Evolutionary conservation across 2,888 invertebrate species (phyloP), one percentile per base, ranked within the genome.

Genomic region (Odontocerum albicorne): DNA sequence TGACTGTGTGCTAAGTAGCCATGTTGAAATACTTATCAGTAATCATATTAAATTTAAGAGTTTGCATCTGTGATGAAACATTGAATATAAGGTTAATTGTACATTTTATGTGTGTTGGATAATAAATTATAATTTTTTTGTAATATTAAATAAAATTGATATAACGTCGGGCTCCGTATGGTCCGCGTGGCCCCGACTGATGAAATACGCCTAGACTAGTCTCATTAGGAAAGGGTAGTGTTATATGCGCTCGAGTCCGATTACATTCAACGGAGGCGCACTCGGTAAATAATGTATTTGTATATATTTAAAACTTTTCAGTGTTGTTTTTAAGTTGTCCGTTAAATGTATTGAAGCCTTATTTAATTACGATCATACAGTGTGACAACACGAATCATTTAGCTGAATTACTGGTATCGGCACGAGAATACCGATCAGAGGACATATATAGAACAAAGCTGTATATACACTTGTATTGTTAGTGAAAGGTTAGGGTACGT

Each of bases 11-110:
- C 45, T 44, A 44, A 36, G 33, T 45, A 52, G 44, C 43, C 43
- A 43, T 35, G 21, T 44, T 33, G 35, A 51, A 38, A 50, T 49
- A 50, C 27, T 38, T 50, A 40, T 50, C 47, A 47, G 47, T 47
- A 47, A 47, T 22, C 36, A 47, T 40, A 49, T 32, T 36, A 33
- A 31, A 20, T 42, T 27, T 56, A 44, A 42, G 35, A 57, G 50
- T 57, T 57, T 52, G 56, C 43, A 47, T 31, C 57, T 57, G 57
- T 57, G 57, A 57, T 57, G 52, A 52, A 47, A 52, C 52, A 47
- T 57, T 56, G 56, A 51, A 56, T 53, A 47, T 43, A 53, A 45
- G 52, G 20, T 12, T 45, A 38, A 27, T 35, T 44, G 27, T 52
- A 39, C 33, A 27, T 52, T 44, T 36, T 38, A 40, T 40, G 44